phyloP scores from a whole-genome alignment of 1,140 invertebrate species.

The Pantala flavescens region DNA sequence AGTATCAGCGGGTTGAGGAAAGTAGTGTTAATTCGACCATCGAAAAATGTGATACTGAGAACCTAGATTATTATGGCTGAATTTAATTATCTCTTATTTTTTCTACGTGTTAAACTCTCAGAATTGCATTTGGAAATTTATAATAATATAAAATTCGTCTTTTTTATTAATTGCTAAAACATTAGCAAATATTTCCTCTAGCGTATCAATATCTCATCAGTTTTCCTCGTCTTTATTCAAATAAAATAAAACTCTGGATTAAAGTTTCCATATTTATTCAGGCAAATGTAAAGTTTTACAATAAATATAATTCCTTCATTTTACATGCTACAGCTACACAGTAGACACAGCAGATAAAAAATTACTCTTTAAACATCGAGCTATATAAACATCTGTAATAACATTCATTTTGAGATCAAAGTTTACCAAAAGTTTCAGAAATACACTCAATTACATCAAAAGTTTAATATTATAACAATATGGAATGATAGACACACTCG shows the following conservation, averaged over 20 bases:
- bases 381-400: not conserved
- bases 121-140: too few relatives aligned
- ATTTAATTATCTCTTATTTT: too few relatives aligned
- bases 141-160: too few relatives aligned
- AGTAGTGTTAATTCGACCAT: too few relatives aligned
- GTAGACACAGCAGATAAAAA: not conserved
- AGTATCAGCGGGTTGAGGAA: not conserved
- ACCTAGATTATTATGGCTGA: too few relatives aligned
- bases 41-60: too few relatives aligned
- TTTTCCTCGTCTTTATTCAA: too few relatives aligned
- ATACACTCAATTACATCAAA: not conserved
- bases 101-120: too few relatives aligned
- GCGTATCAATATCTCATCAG: too few relatives aligned
- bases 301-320: not conserved
- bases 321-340: not conserved
- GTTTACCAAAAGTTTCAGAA: not conserved
- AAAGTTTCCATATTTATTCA: not conserved
- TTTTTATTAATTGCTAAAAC: too few relatives aligned
- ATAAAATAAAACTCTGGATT: too few relatives aligned
- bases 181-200: too few relatives aligned
- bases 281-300: conserved; percentile 3
- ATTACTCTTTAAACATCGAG: conserved; percentile 10
- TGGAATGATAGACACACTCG: not conserved
- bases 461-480: not conserved
- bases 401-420: conserved; percentile 9